A percentile compares a stretch with the other conserved stretches of the same genome.
phyloP scores from a whole-genome alignment of 2,113 vertebrate species.

The Mohoua ochrocephala region DNA sequence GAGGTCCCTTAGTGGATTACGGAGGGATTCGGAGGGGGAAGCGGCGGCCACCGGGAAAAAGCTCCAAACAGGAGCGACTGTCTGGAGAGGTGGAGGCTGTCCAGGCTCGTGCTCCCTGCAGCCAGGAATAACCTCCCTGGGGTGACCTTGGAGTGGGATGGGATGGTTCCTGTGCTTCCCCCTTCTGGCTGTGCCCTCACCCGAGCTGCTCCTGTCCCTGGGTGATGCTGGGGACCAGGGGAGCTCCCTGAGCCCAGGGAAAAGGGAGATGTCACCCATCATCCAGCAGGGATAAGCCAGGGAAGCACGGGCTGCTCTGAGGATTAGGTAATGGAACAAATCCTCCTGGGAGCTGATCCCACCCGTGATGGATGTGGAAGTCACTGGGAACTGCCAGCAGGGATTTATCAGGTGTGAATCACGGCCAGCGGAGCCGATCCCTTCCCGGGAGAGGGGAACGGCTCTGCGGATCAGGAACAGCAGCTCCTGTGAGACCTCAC shows the following conservation, averaged over 20 bases:
- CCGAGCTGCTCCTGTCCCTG: not conserved
- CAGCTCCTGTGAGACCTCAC: not conserved
- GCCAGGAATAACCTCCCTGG: not conserved
- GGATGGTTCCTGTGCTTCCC: rapidly evolving
- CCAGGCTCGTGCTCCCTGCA: not conserved
- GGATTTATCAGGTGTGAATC: not conserved
- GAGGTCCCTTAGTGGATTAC: constrained; percentile 46
- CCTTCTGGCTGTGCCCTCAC: not conserved
- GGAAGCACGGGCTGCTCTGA: not conserved
- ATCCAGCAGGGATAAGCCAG: not conserved
- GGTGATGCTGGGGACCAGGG: rapidly evolving
- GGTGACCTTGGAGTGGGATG: not conserved
- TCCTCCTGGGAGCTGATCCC: not conserved
- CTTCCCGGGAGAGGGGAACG: not conserved
- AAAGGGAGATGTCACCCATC: too few relatives aligned
- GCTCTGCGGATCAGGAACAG: not conserved
- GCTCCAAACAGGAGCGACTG: not conserved
- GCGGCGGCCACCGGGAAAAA: not conserved
- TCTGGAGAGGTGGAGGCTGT: not conserved
- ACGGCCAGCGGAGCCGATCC: rapidly evolving
- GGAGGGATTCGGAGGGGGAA: not conserved
- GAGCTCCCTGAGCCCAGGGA: not conserved
- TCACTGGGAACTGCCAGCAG: not conserved
- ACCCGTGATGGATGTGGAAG: not conserved
- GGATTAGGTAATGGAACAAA: not conserved